Evolutionary conservation across 2,888 invertebrate species (phyloP), one percentile per base, ranked within the genome.

Genomic region (Gibbula magus): DNA sequence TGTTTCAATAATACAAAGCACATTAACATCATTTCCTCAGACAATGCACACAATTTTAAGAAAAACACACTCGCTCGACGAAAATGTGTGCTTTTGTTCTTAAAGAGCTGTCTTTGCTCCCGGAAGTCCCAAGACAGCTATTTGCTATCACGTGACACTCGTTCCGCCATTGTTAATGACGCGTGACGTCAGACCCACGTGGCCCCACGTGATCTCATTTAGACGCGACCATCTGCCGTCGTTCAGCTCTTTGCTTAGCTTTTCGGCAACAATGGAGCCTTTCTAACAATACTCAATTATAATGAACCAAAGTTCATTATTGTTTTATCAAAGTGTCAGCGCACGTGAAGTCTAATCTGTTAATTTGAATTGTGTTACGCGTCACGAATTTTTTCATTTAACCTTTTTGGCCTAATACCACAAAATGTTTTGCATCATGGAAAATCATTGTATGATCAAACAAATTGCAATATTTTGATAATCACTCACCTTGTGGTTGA

Each of bases 131-230:
- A 25, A 61, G 61, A 61, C 61, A 29, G 29, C 61, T 61, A 61
- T 61, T 61, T 61, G 25, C 61, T 13, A n/a, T 25, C 61, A 61
- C 61, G 61, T 61, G 61, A 61, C 61, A 8, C 10, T 13, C 61
- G 61, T 29, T 61, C 61, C 61, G 61, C 61, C 61, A 61, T 61
- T 61, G 29, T 61, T 61, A 61, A 61, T 61, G 61, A 61, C 61
- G 61, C 61, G 61, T 61, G 61, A 61, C 29, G 61, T 61, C 61
- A 61, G 10, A 29, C 29, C 29, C 61, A 61, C 61, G 61, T 61
- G 61, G 25, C 61, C 61, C 61, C 61, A 61, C 61, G 61, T 61
- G 61, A 61, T 61, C 61, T 61, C 61, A 61, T 61, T 61, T 61
- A 29, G 29, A 13, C 25, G 61, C 25, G 61, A 61, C 61, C 61